Conservation (phyloP, 2,113 vertebrate species). For the Nycticorax nycticorax region DNA sequence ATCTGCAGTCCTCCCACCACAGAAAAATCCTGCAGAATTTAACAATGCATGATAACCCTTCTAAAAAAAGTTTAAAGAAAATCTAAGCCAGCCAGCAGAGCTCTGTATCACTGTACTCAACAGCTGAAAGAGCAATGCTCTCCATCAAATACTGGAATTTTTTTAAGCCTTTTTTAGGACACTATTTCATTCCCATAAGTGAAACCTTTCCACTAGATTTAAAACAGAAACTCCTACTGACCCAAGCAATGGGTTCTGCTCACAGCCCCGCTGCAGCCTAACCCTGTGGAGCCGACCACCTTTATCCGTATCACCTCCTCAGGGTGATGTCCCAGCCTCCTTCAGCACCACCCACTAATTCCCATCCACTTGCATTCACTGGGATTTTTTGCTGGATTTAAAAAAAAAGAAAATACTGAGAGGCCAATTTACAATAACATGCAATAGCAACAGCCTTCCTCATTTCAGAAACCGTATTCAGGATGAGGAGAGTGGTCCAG, state of each 20-base stretch:
- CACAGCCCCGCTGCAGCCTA: not conserved
- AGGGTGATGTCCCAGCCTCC: not conserved
- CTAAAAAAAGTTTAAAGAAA: not conserved
- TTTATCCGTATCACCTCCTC: not conserved
- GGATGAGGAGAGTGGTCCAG: not conserved
- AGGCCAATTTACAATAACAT: not conserved
- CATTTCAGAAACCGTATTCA: not conserved
- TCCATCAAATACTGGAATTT: not conserved
- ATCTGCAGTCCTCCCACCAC: not conserved
- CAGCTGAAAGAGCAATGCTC: not conserved
- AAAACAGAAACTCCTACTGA: not conserved
- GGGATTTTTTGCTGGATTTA: not conserved
- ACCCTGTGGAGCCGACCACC: fast-evolving
- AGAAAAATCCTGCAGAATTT: not conserved
- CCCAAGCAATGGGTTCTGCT: not conserved
- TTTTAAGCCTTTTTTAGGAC: not conserved
- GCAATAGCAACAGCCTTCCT: not conserved
- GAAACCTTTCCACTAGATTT: not conserved
- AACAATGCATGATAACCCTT: not conserved
- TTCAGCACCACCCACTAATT: not conserved
- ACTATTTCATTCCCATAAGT: not conserved
- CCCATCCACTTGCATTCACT: not conserved
- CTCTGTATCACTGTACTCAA: not conserved
- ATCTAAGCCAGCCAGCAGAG: not conserved
- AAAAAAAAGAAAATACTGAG: not conserved